phyloP scores from a whole-genome alignment of 2,888 invertebrate genomes.

The Mechanitis messenoides region DNA sequence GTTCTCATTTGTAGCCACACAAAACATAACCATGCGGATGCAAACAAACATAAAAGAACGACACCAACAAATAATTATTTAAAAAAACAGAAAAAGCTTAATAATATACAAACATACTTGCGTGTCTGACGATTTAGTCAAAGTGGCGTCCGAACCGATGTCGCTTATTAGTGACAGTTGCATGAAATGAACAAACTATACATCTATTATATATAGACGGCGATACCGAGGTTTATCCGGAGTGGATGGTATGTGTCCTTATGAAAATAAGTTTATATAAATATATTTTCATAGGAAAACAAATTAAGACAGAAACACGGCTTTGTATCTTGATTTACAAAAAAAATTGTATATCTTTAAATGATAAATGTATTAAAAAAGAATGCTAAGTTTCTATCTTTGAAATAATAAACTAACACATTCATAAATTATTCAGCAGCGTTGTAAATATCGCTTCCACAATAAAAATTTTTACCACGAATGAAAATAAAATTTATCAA shows the following conservation, averaged over 20 bases:
- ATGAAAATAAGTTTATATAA: too few species aligned
- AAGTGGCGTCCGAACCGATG: conserved; percentile 69
- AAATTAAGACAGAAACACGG: too few species aligned
- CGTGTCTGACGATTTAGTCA: conserved; percentile 71
- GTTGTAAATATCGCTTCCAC: conserved; percentile 22
- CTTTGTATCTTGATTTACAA: too few species aligned
- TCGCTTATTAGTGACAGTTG: conserved; percentile 75
- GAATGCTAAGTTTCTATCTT: conserved; percentile 20
- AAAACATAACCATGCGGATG: not conserved
- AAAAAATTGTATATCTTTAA: too few species aligned
- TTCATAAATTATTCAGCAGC: conserved; percentile 27
- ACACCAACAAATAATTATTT: conserved; percentile 31
- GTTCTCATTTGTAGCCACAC: too few species aligned
- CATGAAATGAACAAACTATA: conserved; percentile 77
- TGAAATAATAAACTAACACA: conserved; percentile 19
- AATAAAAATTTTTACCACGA: conserved; percentile 4
- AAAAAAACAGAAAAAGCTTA: conserved; percentile 42
- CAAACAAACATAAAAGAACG: conserved; percentile 18
- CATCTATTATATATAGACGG: conserved; percentile 59
- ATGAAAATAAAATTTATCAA: too few species aligned
- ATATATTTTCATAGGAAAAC: not conserved
- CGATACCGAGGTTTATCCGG: conserved; percentile 8
- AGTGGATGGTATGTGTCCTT: not conserved
- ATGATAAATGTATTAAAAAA: not conserved
- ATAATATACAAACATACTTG: conserved; percentile 60